These are phyloP conservation scores for Steinernema khuongi DNA, from an alignment of 1,140 invertebrate species.

Conservation along the genomic window DNA sequence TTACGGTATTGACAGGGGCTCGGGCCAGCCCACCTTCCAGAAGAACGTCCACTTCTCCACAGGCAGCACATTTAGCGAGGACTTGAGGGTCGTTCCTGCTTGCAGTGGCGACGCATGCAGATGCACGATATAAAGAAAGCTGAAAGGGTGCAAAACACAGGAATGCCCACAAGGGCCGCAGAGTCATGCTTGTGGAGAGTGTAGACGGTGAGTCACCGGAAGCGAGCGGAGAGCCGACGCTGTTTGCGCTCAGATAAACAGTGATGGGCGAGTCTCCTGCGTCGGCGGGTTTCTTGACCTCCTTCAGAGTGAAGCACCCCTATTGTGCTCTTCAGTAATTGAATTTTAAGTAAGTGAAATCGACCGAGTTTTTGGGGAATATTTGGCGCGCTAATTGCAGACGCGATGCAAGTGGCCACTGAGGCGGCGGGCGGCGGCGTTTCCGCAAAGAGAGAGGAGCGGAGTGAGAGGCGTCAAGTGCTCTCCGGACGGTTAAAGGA, in stretches of 20 bases:
- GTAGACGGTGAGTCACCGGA: neutral
- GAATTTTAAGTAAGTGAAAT: no score
- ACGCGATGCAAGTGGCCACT: neutral
- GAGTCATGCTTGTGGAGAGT: neutral
- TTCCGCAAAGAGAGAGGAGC: neutral
- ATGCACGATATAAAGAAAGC: neutral
- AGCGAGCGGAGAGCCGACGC: neutral
- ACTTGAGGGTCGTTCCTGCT: neutral
- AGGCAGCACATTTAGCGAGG: neutral
- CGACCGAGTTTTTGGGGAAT: no score
- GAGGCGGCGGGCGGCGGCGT: neutral
- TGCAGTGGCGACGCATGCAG: neutral
- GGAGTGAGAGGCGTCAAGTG: neutral
- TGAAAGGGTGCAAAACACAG: neutral
- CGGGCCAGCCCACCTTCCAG: neutral
- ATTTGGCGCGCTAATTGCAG: no score
- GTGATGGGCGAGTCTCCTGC: no score
- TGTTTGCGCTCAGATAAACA: neutral
- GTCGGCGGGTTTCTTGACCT: no score
- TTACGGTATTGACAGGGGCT: neutral
- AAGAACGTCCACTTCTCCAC: neutral
- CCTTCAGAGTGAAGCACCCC: no score
- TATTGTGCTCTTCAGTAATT: neutral
- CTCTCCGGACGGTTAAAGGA: neutral
- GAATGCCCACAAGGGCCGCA: neutral